These are phyloP conservation scores for Melanotaenia duboulayi DNA, from an alignment of 2,113 vertebrate genomes.

Conservation along the genomic window DNA sequence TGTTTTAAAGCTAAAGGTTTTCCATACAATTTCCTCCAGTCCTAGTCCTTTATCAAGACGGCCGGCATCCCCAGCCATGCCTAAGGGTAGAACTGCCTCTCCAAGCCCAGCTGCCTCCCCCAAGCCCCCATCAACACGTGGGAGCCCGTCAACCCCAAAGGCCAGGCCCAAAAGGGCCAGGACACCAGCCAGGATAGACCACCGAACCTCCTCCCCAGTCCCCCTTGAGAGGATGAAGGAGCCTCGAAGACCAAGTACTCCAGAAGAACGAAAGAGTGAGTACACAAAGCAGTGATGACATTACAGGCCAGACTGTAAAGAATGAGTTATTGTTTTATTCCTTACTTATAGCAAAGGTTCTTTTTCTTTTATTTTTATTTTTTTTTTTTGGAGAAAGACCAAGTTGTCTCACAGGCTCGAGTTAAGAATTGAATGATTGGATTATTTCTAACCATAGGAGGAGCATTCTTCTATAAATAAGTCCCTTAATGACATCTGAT, in stretches of 20 bases:
- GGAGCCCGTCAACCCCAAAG: conserved; percentile 84
- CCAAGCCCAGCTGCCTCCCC: conserved; percentile 85
- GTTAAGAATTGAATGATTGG: no score
- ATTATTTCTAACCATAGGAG: no score
- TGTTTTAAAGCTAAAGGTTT: neutral
- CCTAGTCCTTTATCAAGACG: conserved; percentile 87
- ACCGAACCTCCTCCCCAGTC: conserved; percentile 73
- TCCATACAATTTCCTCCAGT: conserved; percentile 31
- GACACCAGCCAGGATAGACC: conserved; percentile 71
- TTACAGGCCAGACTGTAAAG: neutral
- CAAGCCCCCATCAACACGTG: conserved; percentile 79
- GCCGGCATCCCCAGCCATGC: conserved; percentile 84
- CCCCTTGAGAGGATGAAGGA: conserved; percentile 76
- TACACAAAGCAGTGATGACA: neutral
- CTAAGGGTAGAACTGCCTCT: conserved; percentile 84
- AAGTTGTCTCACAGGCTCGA: no score
- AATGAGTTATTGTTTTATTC: no score
- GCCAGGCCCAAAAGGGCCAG: conserved; percentile 84
- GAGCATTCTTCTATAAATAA: no score
- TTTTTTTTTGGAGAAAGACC: no score
- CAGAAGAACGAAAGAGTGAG: conserved; percentile 76
- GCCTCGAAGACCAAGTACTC: conserved; percentile 58
- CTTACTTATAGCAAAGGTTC: no score
- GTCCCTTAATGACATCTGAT: no score
- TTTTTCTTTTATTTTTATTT: no score